Base-by-base conservation (phyloP, 2,888 invertebrate genomes). In the Idaea dimidiata region DNA sequence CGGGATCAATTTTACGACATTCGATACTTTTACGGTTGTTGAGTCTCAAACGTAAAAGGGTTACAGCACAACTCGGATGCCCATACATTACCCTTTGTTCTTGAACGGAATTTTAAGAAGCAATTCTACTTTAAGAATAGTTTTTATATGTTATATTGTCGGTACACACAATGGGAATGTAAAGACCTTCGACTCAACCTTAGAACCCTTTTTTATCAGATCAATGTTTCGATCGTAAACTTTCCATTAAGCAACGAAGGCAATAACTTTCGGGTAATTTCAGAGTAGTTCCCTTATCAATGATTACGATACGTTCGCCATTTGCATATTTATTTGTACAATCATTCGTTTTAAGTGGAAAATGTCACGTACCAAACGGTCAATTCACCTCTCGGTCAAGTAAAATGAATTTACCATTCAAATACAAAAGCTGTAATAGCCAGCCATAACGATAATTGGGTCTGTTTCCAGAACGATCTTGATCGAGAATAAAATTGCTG, bases 11-110 rank as follows among this genome's bases (percentile, higher is more conserved):
- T 88, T 88, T 89, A 88, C 81, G 87, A 83, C 78, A 82, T 80
- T 84, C 83, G 81, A 89, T 89, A 87, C 87, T 86, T 88, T 89
- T 88, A 89, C 84, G 85, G 85, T 73, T 81, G 82, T 86, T 86
- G 84, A 81, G 82, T 80, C 81, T 83, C 81, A 81, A 84, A 81
- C 80, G 82, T 87, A 83, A 86, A 88, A 87, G 88, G 88, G 87
- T 88, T 85, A 79, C 81, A 72, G 80, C 78, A 81, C 73, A 10
- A 43, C 14, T 43, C 43, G 43, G 74, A 73, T 72, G 68, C 66
- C 72, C 74, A 76, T 82, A 78, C 78, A 79, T 76, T 74, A 66
- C 69, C 75, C 76, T 81, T 82, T 79, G 80, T 84, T 78, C 80
- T 79, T 75, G 73, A 73, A 68, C 73, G 67, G 77, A 77, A 78